phyloP scores from a whole-genome alignment of 2,797 vertebrate genomes.

The Lepilemur ruficaudatus region DNA sequence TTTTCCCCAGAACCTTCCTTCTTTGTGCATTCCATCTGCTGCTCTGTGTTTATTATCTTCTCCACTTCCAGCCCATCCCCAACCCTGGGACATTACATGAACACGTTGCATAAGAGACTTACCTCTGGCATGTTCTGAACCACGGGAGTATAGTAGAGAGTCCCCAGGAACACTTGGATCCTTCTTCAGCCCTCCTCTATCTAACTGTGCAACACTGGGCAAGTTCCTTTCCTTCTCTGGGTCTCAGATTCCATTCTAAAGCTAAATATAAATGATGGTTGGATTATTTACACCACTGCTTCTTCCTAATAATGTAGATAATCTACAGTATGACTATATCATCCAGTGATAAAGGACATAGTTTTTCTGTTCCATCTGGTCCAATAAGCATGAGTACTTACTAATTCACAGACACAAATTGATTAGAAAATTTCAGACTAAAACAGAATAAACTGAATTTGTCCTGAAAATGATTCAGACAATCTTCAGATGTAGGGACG shows the following conservation, averaged over 20 bases:
- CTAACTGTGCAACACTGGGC: neutral
- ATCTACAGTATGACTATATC: neutral
- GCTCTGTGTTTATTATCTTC: neutral
- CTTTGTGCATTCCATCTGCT: neutral
- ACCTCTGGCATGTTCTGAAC: neutral
- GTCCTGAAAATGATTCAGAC: neutral
- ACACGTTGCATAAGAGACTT: neutral
- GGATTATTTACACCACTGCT: neutral
- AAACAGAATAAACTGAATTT: neutral
- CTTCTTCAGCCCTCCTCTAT: neutral
- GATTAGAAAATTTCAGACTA: neutral
- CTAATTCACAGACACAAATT: neutral
- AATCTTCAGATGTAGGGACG: neutral
- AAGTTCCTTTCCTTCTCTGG: neutral
- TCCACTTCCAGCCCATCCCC: neutral
- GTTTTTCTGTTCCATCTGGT: neutral
- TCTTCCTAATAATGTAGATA: neutral
- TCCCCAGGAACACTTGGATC: neutral
- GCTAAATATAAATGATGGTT: neutral
- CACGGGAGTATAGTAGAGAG: accelerated
- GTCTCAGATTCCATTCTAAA: neutral
- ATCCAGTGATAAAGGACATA: neutral
- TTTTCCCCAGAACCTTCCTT: neutral
- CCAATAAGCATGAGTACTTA: neutral
- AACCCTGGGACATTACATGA: neutral